A percentile compares a stretch with the other conserved stretches of the same genome.
phyloP scores from a whole-genome alignment of 2,888 invertebrate species.

The Lasioglossum oenotherae region DNA sequence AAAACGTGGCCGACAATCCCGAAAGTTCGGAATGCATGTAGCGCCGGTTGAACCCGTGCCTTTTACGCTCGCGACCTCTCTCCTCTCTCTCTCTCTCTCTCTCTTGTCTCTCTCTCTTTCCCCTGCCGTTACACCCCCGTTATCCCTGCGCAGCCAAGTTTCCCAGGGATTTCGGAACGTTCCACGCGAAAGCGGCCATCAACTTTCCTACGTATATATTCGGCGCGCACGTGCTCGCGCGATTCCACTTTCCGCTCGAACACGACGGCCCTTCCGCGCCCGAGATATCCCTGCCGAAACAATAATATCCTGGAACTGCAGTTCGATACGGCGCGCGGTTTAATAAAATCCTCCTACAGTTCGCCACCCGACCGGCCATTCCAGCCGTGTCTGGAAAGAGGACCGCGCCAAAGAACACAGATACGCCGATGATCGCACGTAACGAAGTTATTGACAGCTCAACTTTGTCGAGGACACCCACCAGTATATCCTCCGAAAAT shows the following conservation, averaged over 20 bases:
- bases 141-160: slow-evolving; percentile 45
- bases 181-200: slow-evolving; percentile 42
- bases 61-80: slow-evolving; percentile 27
- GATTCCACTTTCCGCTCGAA: slow-evolving; percentile 20
- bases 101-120: background rate
- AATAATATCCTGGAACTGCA: slow-evolving; percentile 27
- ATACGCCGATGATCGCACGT: background rate
- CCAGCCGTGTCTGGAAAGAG: background rate
- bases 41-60: slow-evolving; percentile 60
- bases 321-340: slow-evolving; percentile 32
- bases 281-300: slow-evolving; percentile 19
- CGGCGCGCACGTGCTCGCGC: slow-evolving; percentile 34
- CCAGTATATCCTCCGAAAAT: background rate
- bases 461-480: background rate
- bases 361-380: background rate
- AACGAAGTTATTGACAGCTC: background rate
- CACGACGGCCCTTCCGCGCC: slow-evolving; percentile 5
- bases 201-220: slow-evolving; percentile 33
- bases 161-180: slow-evolving; percentile 48
- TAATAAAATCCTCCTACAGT: slow-evolving; percentile 23
- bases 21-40: slow-evolving; percentile 54
- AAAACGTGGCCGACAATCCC: slow-evolving; percentile 52
- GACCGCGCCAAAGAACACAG: background rate
- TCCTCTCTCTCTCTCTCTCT: background rate
- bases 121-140: background rate